Evolutionary conservation across 2,888 invertebrate species (phyloP), one percentile per base, ranked within the genome.

Genomic region (Parapristionchus giblindavisi): DNA sequence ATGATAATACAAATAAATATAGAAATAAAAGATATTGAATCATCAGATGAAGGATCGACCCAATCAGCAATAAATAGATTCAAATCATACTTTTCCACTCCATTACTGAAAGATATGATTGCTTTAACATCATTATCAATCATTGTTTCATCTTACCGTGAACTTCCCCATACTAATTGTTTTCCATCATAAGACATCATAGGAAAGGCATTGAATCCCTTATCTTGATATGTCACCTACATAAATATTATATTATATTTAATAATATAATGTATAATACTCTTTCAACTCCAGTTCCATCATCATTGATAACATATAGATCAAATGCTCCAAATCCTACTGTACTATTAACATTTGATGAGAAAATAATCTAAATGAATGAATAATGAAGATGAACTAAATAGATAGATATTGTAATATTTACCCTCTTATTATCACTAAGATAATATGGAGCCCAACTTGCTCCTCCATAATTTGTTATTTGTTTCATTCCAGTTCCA

Each of bases 371-470:
- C 75, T 75, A 51, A 56, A 17, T 36, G 40, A 36, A 54, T 21
- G 38, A 14, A 8, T 58, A 2, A 4, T 58, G 3, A 43, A 43
- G 17, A 43, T 14, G 8, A 14, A 54, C n/a, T 14, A 14, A 54
- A 14, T 14, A 54, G 14, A 54, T 54, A 54, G 6, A n/a, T 54
- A 6, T 14, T 6, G n/a, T 54, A 54, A 24, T 24, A 54, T 54
- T 61, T 38, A 82, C 77, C 36, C 80, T 61, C 66, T 81, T 83
- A 73, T 84, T 83, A 75, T 85, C 85, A 56, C 78, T 79, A 52
- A 84, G 76, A 76, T 83, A 87, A 75, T 85, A 87, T 1, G 87
- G 87, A 1, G 87, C 86, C 87, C 87, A 87, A 75, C 80, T 87
- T 52, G 87, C 85, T 43, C 79, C 79, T 29, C 82, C 83, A 3